phyloP scores from a whole-genome alignment of 2,113 vertebrate genomes.

The Piaya cayana region DNA sequence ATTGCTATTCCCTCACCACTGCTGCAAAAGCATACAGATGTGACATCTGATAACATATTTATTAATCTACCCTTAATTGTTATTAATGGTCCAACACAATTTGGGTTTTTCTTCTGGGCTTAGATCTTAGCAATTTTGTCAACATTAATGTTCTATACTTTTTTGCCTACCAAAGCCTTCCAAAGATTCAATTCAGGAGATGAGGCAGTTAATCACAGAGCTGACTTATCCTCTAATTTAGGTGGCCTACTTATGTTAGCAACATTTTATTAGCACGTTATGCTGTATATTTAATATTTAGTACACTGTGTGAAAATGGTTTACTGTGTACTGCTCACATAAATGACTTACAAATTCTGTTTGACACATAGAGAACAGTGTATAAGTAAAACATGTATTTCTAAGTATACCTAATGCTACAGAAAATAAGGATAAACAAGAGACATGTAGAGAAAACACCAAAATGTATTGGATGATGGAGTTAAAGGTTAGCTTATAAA shows the following conservation, averaged over 20 bases:
- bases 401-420: neutral
- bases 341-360: conserved; percentile 58
- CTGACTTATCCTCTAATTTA: conserved; percentile 43
- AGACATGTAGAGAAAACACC: neutral
- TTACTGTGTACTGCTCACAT: conserved; percentile 40
- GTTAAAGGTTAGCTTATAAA: neutral
- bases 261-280: conserved; percentile 63
- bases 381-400: conserved; percentile 24
- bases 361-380: neutral
- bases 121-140: neutral
- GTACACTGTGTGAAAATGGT: conserved; percentile 36
- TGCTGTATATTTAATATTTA: conserved; percentile 61
- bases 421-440: conserved; percentile 24
- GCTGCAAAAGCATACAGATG: rapidly evolving
- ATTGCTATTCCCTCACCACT: neutral
- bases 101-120: rapidly evolving
- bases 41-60: neutral
- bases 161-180: neutral
- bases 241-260: conserved; percentile 62
- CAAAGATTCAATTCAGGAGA: conserved; percentile 32
- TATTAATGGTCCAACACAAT: neutral
- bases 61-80: neutral
- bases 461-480: neutral
- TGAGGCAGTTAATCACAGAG: conserved; percentile 50
- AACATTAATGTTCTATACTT: neutral